Conservation (phyloP, 1,140 invertebrate species). For the Marisa cornuarietis region DNA sequence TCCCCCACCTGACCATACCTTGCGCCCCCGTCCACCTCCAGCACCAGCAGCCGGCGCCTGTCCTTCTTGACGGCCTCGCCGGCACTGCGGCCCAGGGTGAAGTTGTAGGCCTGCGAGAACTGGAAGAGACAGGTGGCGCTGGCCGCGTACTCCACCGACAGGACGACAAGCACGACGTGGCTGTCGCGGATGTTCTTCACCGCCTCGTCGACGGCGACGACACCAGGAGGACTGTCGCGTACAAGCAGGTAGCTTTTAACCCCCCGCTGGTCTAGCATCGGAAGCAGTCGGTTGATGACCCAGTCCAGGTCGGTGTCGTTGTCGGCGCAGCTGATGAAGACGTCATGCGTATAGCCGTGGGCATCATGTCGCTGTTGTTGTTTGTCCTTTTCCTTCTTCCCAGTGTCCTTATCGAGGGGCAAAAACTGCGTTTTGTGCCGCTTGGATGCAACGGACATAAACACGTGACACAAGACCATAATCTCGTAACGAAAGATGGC, state of each 20-base stretch:
- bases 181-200: neutral
- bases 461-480: too few relatives aligned
- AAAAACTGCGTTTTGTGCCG: neutral
- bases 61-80: too few relatives aligned
- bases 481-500: too few relatives aligned
- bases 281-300: neutral
- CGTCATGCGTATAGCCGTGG: neutral
- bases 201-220: neutral
- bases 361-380: neutral
- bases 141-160: neutral
- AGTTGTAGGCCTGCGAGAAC: slow-evolving; percentile 8
- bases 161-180: neutral
- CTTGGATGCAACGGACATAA: too few relatives aligned
- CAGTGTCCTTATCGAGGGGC: neutral
- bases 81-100: neutral
- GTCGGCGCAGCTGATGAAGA: neutral
- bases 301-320: neutral
- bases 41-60: too few relatives aligned
- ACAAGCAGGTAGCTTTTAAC: neutral
- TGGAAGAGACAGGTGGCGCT: slow-evolving; percentile 1
- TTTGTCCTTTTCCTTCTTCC: neutral
- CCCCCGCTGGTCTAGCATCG: neutral
- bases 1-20: too few relatives aligned
- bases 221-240: neutral
- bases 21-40: too few relatives aligned